These are phyloP conservation scores for Scelioninae gen. 2 DNA, from an alignment of 2,888 invertebrate genomes.

Conservation along the genomic window DNA sequence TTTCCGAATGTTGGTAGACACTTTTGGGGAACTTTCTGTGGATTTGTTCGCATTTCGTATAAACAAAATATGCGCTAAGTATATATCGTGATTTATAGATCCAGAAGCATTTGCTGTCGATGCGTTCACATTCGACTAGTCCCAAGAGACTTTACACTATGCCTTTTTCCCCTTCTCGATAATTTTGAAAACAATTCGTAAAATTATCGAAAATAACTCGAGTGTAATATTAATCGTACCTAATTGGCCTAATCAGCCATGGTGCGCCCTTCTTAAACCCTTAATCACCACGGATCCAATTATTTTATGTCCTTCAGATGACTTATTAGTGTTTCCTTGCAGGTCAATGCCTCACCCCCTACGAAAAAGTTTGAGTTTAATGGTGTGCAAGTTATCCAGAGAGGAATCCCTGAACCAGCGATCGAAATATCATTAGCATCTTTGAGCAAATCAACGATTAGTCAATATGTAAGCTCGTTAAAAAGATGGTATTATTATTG, in stretches of 20 bases:
- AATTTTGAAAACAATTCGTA: slow-evolving; percentile 62
- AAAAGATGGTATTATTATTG: slow-evolving; percentile 9
- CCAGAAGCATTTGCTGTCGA: too few relatives aligned
- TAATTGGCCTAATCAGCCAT: too few relatives aligned
- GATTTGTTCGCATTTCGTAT: too few relatives aligned
- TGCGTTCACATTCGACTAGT: too few relatives aligned
- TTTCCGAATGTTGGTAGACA: too few relatives aligned
- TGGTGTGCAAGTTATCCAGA: slow-evolving; percentile 63
- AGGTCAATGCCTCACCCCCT: slow-evolving; percentile 61
- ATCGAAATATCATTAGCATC: slow-evolving; percentile 31
- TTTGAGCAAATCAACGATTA: slow-evolving; percentile 29
- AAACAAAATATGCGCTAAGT: too few relatives aligned
- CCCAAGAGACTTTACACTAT: slow-evolving; percentile 58
- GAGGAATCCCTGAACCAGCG: slow-evolving; percentile 53
- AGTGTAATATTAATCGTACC: slow-evolving; percentile 66
- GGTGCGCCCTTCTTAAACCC: slow-evolving; percentile 60
- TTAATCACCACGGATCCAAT: slow-evolving; percentile 48
- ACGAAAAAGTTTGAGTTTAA: slow-evolving; percentile 62
- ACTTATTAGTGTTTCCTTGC: slow-evolving; percentile 61
- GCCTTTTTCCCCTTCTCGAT: slow-evolving; percentile 66
- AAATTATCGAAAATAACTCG: slow-evolving; percentile 65
- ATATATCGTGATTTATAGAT: too few relatives aligned
- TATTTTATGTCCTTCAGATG: slow-evolving; percentile 60
- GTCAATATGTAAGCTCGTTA: slow-evolving; percentile 7
- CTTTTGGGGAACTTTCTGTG: too few relatives aligned